Evolutionary conservation across 2,888 invertebrate species (phyloP), one percentile per base, ranked within the genome.

Genomic region (Noctuana brunneofusca): DNA sequence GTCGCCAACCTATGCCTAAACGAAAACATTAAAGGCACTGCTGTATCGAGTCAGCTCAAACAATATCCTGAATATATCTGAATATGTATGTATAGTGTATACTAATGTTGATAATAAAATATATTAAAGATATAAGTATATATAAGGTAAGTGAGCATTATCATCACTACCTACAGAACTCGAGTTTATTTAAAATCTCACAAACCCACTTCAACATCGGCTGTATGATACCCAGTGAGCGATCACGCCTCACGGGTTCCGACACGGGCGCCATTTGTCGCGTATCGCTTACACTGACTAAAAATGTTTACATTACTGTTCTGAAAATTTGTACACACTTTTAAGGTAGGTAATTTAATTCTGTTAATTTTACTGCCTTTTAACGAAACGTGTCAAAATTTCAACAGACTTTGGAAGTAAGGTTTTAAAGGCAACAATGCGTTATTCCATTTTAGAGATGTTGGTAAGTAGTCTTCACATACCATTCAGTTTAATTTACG

Each of bases 281-380:
- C 58, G 58, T 59, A 59, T 59, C 58, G 30, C 43, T 59, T 59
- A 52, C 52, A 59, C 38, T 9, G 58, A 59, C 52, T 41, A 59
- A 56, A 63, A 63, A 63, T 56, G 20, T 48, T 56, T 56, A 50
- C 43, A 63, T 62, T 55, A 52, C 60, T 54, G 60, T 62, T 48
- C 46, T 12, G 58, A 58, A 58, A 58, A 35, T 49, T 50, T 16
- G 38, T 50, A 38, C 16, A 58, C 49, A 58, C 49, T 58, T 58
- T 58, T 35, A 58, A 38, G 30, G 49, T 20, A 38, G 30, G 49
- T 20, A 32, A 58, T 58, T 58, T 49, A 24, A 38, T 49, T 18
- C 22, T 55, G 49, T 14, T 58, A 58, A 58, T 49, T 41, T 55
- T 58, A 58, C 49, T 38, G 38, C 49, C 49, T 58, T 58, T 50